Conservation (phyloP, 2,888 invertebrate genomes). For the Hyalella azteca region DNA sequence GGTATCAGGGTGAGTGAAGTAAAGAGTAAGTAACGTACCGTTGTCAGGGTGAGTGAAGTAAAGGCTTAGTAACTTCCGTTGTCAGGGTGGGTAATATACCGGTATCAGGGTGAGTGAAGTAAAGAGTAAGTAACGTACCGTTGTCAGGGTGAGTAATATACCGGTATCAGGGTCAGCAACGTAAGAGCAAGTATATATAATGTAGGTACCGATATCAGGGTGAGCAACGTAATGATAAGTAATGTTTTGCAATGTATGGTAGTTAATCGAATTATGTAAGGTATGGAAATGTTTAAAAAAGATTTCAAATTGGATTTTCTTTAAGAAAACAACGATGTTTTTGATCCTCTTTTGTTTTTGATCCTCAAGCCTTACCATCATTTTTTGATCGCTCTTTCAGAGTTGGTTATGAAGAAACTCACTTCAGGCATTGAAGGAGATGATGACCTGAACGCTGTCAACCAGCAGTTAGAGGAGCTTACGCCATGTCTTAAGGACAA, state of each 20-base stretch:
- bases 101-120: background rate
- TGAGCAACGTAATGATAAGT: background rate
- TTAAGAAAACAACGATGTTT: background rate
- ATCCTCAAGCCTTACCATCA: background rate
- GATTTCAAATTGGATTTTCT: background rate
- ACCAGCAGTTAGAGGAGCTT: constrained; percentile 64
- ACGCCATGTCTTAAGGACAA: constrained; percentile 60
- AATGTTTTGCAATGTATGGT: background rate
- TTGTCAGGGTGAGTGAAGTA: background rate
- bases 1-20: background rate
- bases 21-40: background rate
- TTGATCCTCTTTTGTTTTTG: background rate
- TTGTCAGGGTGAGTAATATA: background rate
- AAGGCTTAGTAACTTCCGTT: background rate
- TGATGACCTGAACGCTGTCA: constrained; percentile 66
- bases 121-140: background rate
- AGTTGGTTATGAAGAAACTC: constrained; percentile 71
- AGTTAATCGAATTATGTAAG: background rate
- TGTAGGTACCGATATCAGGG: background rate
- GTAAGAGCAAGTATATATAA: too few species aligned
- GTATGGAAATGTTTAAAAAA: background rate
- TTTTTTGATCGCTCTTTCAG: constrained; percentile 64
- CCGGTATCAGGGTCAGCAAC: background rate
- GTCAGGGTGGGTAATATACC: background rate
- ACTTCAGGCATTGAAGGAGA: constrained; percentile 65